Percentiles rank a stretch among this genome's conserved stretches.
Evolutionary conservation across 2,888 invertebrate species (phyloP).

Genomic region (Ennomos fuscantarius): DNA sequence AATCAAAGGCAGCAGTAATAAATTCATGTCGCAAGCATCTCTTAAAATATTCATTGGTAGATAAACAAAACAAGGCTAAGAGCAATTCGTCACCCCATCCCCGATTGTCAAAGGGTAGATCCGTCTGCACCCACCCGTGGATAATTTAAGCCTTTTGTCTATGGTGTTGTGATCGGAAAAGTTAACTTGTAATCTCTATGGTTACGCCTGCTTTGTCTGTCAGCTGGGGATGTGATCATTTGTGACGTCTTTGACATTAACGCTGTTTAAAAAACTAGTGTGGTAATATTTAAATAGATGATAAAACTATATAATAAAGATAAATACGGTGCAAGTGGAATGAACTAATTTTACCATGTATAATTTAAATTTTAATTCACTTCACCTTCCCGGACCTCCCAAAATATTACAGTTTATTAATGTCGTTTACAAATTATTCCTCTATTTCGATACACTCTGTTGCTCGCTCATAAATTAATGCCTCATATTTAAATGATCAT

Average conservation of each 20-base stretch:
- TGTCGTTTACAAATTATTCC: slow-evolving; percentile 40
- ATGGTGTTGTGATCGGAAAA: slow-evolving; percentile 81
- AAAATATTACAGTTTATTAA: slow-evolving; percentile 32
- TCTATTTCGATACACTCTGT: slow-evolving; percentile 45
- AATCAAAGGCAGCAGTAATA: slow-evolving; percentile 34
- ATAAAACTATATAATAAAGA: too few relatives aligned
- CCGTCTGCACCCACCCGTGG: slow-evolving; percentile 67
- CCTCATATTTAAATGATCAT: slow-evolving; percentile 59
- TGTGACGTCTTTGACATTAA: slow-evolving; percentile 9
- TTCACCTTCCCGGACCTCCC: slow-evolving; percentile 19
- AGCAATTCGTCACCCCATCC: slow-evolving; percentile 75
- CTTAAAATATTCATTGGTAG: slow-evolving; percentile 43
- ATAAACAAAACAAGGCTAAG: slow-evolving; percentile 56
- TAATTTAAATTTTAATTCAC: slow-evolving; percentile 11
- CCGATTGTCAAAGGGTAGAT: slow-evolving; percentile 62
- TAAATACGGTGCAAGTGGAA: slow-evolving; percentile 9
- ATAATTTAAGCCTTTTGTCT: slow-evolving; percentile 80
- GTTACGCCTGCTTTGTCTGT: slow-evolving; percentile 44
- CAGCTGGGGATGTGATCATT: slow-evolving; percentile 15
- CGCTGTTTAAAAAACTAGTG: too few relatives aligned
- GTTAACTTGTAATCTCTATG: slow-evolving; percentile 81
- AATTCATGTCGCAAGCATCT: slow-evolving; percentile 35
- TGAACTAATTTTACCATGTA: slow-evolving; percentile 5
- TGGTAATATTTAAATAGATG: too few relatives aligned
- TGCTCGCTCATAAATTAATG: slow-evolving; percentile 42